A percentile compares a stretch with the other conserved stretches of the same genome.
Evolutionary conservation across 2,888 invertebrate genomes (phyloP).

Genomic region (Polia nebulosa): DNA sequence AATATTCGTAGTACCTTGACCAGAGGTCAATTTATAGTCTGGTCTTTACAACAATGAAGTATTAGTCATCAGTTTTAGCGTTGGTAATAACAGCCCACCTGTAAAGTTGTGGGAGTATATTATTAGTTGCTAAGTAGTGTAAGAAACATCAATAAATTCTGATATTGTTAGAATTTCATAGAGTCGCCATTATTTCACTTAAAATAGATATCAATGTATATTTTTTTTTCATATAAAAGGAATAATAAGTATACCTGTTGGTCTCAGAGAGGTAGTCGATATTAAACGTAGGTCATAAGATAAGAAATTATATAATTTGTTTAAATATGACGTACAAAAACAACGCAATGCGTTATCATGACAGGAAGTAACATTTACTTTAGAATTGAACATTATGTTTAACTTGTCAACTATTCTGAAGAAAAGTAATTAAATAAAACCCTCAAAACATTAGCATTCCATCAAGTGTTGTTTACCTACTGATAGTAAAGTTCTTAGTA

Average conservation of each 20-base stretch:
- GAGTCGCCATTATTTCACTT: not conserved
- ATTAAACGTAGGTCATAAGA: too few relatives aligned
- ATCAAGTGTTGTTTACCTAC: slow-evolving; percentile 16
- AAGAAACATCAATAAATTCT: not conserved
- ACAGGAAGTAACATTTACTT: slow-evolving; percentile 16
- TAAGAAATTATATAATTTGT: too few relatives aligned
- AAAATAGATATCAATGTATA: not conserved
- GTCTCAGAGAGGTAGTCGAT: not conserved
- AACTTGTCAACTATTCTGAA: slow-evolving; percentile 3
- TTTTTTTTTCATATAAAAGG: not conserved
- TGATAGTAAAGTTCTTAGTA: slow-evolving; percentile 14
- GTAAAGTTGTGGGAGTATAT: not conserved
- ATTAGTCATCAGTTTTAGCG: slow-evolving; percentile 34
- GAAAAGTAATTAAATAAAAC: not conserved
- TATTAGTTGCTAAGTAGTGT: not conserved
- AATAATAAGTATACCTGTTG: not conserved
- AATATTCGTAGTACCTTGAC: slow-evolving; percentile 9
- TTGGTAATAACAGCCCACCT: slow-evolving; percentile 20
- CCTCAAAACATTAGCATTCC: not conserved
- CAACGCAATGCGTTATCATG: not conserved
- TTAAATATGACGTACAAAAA: not conserved
- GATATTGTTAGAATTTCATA: not conserved
- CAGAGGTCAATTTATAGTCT: slow-evolving; percentile 36
- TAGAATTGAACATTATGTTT: not conserved
- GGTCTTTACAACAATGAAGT: slow-evolving; percentile 23